A percentile compares a stretch with the other conserved stretches of the same genome.
These are phyloP conservation scores for Heterocephalus glaber DNA, from an alignment of 2,113 vertebrate genomes.

Conservation along the genomic window DNA sequence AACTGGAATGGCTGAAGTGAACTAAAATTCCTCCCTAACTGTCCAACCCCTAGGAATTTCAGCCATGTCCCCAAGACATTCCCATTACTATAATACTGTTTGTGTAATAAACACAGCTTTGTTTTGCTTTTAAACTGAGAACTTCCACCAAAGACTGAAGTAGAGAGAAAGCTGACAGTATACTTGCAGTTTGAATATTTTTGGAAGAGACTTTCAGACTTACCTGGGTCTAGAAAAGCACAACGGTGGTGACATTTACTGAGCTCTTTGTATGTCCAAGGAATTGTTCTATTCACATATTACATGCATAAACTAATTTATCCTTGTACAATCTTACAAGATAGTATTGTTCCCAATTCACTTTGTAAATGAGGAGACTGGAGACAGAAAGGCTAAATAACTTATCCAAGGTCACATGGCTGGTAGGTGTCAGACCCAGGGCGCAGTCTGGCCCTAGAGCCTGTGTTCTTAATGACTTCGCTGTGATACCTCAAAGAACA, in stretches of 20 bases:
- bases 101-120: slow-evolving; percentile 47
- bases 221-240: background rate
- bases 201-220: background rate
- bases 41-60: background rate
- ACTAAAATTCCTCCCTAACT: background rate
- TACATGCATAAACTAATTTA: background rate
- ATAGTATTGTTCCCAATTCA: background rate
- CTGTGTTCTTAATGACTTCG: background rate
- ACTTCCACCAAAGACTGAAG: background rate
- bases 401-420: background rate
- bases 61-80: background rate
- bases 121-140: slow-evolving; percentile 40
- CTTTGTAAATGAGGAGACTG: background rate
- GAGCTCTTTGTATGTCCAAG: background rate
- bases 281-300: background rate
- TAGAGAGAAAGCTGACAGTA: background rate
- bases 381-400: background rate
- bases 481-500: background rate
- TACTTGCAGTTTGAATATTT: background rate
- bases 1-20: background rate
- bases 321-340: background rate
- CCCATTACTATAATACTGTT: background rate
- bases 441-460: background rate
- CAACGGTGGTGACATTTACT: background rate
- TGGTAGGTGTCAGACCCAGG: background rate